A percentile compares a stretch with the other conserved stretches of the same genome.
Evolutionary conservation across 2,113 vertebrate species (phyloP).

Genomic region (Ptilorrhoa leucosticta): DNA sequence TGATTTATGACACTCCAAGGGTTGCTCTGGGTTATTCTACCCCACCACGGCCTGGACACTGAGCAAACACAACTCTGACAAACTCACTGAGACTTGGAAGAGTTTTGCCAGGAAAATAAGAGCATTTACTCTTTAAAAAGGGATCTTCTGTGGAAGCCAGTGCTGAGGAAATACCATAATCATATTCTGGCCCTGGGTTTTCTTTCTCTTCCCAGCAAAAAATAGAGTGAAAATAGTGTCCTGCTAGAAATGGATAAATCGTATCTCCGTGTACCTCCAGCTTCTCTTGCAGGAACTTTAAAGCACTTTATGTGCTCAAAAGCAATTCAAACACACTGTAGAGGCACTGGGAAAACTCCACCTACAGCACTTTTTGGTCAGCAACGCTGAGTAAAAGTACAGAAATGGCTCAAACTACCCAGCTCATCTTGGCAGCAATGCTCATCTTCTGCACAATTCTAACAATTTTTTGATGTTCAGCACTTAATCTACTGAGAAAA

Average conservation of each 20-base stretch:
- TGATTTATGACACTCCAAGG: background rate
- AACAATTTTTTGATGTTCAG: background rate
- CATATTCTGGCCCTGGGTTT: background rate
- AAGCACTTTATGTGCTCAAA: background rate
- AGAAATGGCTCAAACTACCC: fast-evolving
- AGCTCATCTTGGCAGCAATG: background rate
- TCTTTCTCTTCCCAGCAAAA: background rate
- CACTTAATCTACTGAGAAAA: background rate
- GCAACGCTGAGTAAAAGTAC: fast-evolving
- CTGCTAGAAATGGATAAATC: background rate
- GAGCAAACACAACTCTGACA: background rate
- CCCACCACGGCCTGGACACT: fast-evolving
- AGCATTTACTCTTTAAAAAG: background rate
- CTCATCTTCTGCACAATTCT: background rate
- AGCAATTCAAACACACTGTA: fast-evolving
- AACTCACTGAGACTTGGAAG: background rate
- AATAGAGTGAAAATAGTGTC: fast-evolving
- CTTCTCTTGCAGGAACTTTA: background rate
- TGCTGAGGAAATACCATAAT: background rate
- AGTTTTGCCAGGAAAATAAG: background rate
- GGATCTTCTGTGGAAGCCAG: background rate
- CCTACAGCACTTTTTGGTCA: background rate
- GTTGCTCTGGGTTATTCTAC: background rate
- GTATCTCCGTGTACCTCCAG: background rate
- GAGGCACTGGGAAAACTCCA: background rate